Percentiles rank a stretch among this genome's conserved stretches.
Conservation (phyloP, 2,888 invertebrate species). For the Cancer borealis region DNA sequence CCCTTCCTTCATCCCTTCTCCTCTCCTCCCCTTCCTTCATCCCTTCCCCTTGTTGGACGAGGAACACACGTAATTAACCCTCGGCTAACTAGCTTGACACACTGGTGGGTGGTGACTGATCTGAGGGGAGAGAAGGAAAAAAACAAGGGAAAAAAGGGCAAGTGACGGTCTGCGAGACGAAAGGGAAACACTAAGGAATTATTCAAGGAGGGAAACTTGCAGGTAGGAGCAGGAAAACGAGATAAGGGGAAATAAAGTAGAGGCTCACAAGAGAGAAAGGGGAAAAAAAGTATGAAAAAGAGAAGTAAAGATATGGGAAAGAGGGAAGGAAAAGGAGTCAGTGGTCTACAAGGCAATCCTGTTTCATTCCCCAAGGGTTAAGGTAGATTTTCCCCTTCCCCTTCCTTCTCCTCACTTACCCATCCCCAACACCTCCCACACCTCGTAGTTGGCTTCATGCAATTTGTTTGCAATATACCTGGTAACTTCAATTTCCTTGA, state of each 20-base stretch:
- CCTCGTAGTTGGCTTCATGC: not conserved
- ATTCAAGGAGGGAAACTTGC: slow-evolving; percentile 7
- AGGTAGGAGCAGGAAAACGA: not conserved
- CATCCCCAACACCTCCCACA: not conserved
- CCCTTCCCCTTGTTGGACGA: not conserved
- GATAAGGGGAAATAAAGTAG: not conserved
- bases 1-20: no score
- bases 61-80: not conserved
- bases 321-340: not conserved
- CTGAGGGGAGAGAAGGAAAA: not conserved
- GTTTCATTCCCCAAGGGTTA: not conserved
- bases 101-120: not conserved
- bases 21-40: not conserved
- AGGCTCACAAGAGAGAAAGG: not conserved
- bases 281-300: not conserved
- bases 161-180: not conserved
- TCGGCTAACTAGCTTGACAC: not conserved
- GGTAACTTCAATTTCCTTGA: not conserved
- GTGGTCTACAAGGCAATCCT: not conserved
- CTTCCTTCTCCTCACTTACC: not conserved
- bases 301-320: not conserved
- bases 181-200: not conserved
- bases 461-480: not conserved
- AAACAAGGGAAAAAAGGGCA: not conserved
- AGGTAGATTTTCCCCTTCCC: no score